Evolutionary conservation across 2,888 invertebrate species (phyloP), one percentile per base, ranked within the genome.

Genomic region (Callyntrura sp.): DNA sequence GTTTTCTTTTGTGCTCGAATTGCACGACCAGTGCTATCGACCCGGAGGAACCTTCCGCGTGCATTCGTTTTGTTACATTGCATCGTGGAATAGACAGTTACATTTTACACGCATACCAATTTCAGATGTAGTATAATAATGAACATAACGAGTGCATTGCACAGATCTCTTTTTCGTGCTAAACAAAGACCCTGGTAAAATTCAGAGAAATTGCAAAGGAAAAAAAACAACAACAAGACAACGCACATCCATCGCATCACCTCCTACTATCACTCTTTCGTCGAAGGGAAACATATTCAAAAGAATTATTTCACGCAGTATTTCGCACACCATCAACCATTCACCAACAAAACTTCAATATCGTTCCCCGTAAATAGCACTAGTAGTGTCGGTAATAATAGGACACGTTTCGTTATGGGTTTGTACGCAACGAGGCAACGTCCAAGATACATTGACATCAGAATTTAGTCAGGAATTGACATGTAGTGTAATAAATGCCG

Each of bases 11-110:
- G 23, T 45, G 57, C 14, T 60, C n/a, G 62, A 78, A 62, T 78
- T 81, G 57, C 68, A 81, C 51, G 81, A 79, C 17, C 55, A 57
- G 78, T 85, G 86, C 86, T 87, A 87, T 87, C 86, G 86, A 87
- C 86, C 81, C 86, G 81, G 81, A 87, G 68, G n/a, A n/a, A n/a
- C n/a, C n/a, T n/a, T n/a, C n/a, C 79, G 79, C 55, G 51, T 86
- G 28, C 65, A 68, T 35, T 20, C 35, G 65, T 23, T 28, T 35
- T 68, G 9, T 9, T 62, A 12, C 25, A n/a, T n/a, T 6, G 0
- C 60, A 62, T 51, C 60, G 25, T 62, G 9, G 6, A 62, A 62
- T 20, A 5, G 5, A 60, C 20, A 1, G 9, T 23, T n/a, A n/a
- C n/a, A n/a, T n/a, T n/a, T n/a, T n/a, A n/a, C n/a, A n/a, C n/a